phyloP scores from a whole-genome alignment of 2,888 invertebrate genomes.

The Rotaria magnacalcarata region DNA sequence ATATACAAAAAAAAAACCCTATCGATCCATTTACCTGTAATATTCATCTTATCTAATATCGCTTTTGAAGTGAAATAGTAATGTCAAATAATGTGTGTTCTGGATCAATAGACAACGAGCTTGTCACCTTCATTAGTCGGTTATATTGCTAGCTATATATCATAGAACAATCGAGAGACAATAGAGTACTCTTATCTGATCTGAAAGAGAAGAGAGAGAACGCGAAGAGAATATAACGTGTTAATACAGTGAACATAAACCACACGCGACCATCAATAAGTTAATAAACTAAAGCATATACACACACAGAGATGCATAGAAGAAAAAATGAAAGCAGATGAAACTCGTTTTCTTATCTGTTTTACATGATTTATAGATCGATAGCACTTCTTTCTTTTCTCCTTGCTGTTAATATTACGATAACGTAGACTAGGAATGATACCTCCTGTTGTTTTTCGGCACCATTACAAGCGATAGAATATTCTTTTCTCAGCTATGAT shows the following conservation, averaged over 20 bases:
- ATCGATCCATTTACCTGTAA: neutral
- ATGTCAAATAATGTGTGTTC: neutral
- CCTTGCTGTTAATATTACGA: neutral
- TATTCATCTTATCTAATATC: neutral
- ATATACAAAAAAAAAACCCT: no score
- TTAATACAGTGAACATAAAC: neutral
- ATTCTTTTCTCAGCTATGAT: neutral
- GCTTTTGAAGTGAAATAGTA: neutral
- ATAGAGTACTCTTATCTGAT: neutral
- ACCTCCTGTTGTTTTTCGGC: neutral
- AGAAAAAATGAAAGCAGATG: neutral
- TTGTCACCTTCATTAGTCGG: neutral
- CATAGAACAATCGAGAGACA: neutral
- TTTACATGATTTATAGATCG: neutral
- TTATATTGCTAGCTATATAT: neutral
- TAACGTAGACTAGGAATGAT: neutral
- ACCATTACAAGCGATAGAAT: neutral
- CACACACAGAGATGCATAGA: neutral
- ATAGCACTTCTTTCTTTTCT: neutral
- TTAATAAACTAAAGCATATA: neutral
- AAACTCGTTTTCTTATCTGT: neutral
- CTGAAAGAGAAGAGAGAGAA: neutral
- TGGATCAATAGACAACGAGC: neutral
- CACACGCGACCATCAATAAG: neutral
- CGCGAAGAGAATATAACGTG: neutral